Evolutionary conservation across 2,113 vertebrate species (phyloP).

Genomic region (Oryctolagus cuniculus): mOryCun1.1 NC_091435.1:126715501-126716000

Average conservation of each 20-base stretch:
- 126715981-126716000: too few relatives aligned
- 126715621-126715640: not conserved
- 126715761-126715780: not conserved
- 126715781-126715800: not conserved
- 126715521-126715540: not conserved
- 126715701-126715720: not conserved
- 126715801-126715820: not conserved
- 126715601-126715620: not conserved
- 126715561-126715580: not conserved
- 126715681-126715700: conserved; percentile 38
- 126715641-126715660: not conserved
- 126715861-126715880: not conserved
- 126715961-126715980: too few relatives aligned
- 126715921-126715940: too few relatives aligned
- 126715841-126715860: not conserved
- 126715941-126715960: too few relatives aligned
- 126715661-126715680: not conserved
- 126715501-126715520: not conserved
- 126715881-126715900: too few relatives aligned
- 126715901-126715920: too few relatives aligned
- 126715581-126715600: not conserved
- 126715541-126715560: not conserved
- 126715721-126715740: not conserved
- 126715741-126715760: conserved; percentile 5
- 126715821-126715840: not conserved